These are phyloP conservation scores for Athalia circularis DNA, from an alignment of 2,888 invertebrate species.

Conservation along the genomic window DNA sequence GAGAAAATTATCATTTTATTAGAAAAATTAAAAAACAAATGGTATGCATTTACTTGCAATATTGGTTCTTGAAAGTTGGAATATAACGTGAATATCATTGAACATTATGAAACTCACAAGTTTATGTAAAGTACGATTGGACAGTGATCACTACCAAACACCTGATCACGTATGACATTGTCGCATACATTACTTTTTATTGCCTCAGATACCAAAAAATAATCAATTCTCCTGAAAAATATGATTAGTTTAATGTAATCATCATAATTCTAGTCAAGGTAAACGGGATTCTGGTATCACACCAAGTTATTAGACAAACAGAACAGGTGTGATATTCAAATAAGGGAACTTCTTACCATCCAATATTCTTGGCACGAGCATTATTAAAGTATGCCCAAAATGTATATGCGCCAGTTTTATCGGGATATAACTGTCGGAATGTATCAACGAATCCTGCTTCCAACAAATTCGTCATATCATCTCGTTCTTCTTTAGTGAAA, in stretches of 20 bases:
- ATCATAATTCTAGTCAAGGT: neutral
- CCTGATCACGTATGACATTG: slow-evolving; percentile 85
- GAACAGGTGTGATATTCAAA: neutral
- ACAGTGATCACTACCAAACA: slow-evolving; percentile 97
- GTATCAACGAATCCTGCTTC: slow-evolving; percentile 90
- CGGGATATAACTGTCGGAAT: slow-evolving; percentile 91
- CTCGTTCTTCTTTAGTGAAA: slow-evolving; percentile 95
- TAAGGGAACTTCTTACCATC: slow-evolving; percentile 83
- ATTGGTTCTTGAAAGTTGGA: neutral
- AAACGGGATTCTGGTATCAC: neutral
- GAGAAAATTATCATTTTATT: slow-evolving; percentile 25
- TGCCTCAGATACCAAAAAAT: slow-evolving; percentile 92
- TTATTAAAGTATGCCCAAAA: slow-evolving; percentile 97
- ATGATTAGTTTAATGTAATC: neutral
- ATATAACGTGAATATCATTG: neutral
- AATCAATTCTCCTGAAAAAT: slow-evolving; percentile 90
- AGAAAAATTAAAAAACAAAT: slow-evolving; percentile 16
- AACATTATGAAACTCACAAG: slow-evolving; percentile 67
- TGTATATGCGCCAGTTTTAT: slow-evolving; percentile 88
- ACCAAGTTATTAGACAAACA: neutral
- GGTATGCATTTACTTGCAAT: slow-evolving; percentile 6
- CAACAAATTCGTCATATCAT: slow-evolving; percentile 91
- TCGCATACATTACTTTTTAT: slow-evolving; percentile 88
- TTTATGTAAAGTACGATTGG: slow-evolving; percentile 89
- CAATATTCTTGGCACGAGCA: slow-evolving; percentile 91